Conservation (phyloP, 2,888 invertebrate genomes). For the Poecilobothrus nobilitatus region DNA sequence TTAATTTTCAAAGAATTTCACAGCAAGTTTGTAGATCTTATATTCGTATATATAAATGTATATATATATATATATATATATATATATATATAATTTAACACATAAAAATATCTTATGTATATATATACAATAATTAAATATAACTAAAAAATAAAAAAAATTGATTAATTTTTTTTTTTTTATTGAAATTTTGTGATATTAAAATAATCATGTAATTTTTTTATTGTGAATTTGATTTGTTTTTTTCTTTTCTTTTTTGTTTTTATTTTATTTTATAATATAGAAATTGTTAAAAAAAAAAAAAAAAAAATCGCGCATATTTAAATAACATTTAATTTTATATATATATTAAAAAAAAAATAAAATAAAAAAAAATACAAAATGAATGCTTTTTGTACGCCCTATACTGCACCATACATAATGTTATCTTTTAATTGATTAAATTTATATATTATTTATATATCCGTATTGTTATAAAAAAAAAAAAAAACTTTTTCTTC, state of each 20-base stretch:
- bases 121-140: too few relatives aligned
- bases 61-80: neutral
- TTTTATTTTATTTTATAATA: neutral
- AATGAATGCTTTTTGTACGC: slow-evolving; percentile 5
- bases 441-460: too few relatives aligned
- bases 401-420: neutral
- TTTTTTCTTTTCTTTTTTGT: too few relatives aligned
- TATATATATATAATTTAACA: neutral
- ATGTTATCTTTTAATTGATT: neutral
- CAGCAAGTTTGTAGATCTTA: neutral
- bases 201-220: neutral
- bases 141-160: too few relatives aligned
- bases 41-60: neutral
- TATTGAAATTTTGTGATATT: too few relatives aligned
- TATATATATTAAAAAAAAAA: neutral
- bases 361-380: neutral
- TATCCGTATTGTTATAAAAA: too few relatives aligned
- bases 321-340: neutral
- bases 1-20: neutral
- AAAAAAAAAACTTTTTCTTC: too few relatives aligned
- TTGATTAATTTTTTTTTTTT: too few relatives aligned
- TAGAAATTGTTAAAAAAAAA: too few relatives aligned
- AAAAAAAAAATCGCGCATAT: neutral
- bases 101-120: too few relatives aligned
- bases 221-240: neutral